phyloP scores from a whole-genome alignment of 2,797 vertebrate genomes.

The Enteromius mattozi region DNA sequence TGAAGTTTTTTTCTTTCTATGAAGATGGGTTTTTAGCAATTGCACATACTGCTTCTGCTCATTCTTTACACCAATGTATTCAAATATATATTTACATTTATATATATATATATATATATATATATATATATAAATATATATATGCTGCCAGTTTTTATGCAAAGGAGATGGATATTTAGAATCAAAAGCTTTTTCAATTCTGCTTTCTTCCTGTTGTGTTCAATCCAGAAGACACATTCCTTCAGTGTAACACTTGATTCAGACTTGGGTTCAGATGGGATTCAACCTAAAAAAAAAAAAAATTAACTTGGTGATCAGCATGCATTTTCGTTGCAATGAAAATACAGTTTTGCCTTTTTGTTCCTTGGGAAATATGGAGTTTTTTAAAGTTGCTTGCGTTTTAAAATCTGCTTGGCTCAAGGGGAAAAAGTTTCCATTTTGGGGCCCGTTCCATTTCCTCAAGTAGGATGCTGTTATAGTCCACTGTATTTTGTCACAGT shows the following conservation, averaged over 20 bases:
- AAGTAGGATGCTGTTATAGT: constrained; percentile 11
- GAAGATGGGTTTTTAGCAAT: constrained; percentile 5
- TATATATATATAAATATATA: no score
- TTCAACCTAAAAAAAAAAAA: background rate
- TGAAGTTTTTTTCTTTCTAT: constrained; percentile 13
- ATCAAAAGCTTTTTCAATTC: background rate
- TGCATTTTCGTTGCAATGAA: background rate
- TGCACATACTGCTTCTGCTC: background rate
- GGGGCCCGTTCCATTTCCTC: constrained; percentile 8
- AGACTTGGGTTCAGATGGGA: background rate
- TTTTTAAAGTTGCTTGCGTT: background rate
- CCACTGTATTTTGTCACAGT: constrained; percentile 9
- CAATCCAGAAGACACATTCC: background rate
- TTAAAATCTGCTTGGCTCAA: background rate
- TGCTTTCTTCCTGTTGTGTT: background rate
- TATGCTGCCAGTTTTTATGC: background rate
- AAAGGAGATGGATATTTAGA: constrained; percentile 16
- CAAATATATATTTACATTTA: background rate
- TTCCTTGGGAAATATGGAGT: background rate
- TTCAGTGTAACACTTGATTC: background rate
- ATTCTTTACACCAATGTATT: background rate
- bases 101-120: no score
- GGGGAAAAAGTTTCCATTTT: background rate
- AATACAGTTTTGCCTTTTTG: background rate
- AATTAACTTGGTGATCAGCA: background rate